A percentile compares a stretch with the other conserved stretches of the same genome.
Conservation (phyloP, 2,888 invertebrate species). For the Barypeithes pellucidus region DNA sequence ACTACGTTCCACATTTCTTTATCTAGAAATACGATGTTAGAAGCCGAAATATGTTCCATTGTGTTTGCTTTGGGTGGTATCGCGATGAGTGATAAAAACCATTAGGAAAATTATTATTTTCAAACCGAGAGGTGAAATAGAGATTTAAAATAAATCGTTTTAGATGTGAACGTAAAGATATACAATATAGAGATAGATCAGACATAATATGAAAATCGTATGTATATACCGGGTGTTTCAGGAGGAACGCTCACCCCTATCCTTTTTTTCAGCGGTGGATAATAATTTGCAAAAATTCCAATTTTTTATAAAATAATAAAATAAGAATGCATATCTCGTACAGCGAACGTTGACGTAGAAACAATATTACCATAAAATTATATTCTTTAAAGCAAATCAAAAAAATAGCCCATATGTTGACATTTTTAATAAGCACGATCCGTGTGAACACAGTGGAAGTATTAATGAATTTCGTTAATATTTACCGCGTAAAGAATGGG, state of each 20-base stretch:
- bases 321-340: too few species aligned
- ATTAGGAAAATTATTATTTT: conserved; percentile 48
- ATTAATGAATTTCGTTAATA: conserved; percentile 26
- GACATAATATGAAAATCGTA: too few species aligned
- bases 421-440: conserved; percentile 7
- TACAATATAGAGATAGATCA: too few species aligned
- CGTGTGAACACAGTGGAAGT: conserved; percentile 18
- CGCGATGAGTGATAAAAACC: conserved; percentile 47
- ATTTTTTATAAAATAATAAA: too few species aligned
- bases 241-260: too few species aligned
- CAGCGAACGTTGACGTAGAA: too few species aligned
- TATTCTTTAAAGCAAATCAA: too few species aligned
- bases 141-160: conserved; percentile 28
- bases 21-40: conserved; percentile 40
- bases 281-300: too few species aligned
- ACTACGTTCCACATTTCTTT: conserved; percentile 23
- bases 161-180: too few species aligned
- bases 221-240: too few species aligned
- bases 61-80: conserved; percentile 43
- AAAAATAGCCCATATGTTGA: not conserved
- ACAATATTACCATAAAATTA: too few species aligned
- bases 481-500: conserved; percentile 28
- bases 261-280: too few species aligned
- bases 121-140: conserved; percentile 5
- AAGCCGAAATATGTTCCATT: conserved; percentile 46